A percentile compares a stretch with the other conserved stretches of the same genome.
These are phyloP conservation scores for Listrodromus nycthemerus DNA, from an alignment of 2,888 invertebrate species.

Conservation along the genomic window DNA sequence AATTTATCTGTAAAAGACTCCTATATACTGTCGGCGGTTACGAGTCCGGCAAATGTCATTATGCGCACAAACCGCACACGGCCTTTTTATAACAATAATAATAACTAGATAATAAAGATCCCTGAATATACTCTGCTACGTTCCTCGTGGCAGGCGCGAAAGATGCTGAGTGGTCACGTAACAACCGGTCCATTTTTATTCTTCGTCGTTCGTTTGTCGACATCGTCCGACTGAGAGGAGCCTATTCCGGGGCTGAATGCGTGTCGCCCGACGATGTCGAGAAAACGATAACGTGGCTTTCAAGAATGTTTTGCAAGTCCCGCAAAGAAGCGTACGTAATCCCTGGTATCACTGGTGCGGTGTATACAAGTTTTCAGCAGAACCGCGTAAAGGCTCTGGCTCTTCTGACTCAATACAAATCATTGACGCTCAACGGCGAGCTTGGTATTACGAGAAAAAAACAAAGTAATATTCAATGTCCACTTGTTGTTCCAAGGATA, in stretches of 20 bases:
- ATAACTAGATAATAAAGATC: slow-evolving; percentile 83
- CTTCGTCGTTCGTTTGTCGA: background rate
- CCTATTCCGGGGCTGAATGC: slow-evolving; percentile 12
- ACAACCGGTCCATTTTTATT: slow-evolving; percentile 72
- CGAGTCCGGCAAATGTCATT: slow-evolving; percentile 39
- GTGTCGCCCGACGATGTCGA: slow-evolving; percentile 42
- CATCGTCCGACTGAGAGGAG: background rate
- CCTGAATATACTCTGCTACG: slow-evolving; percentile 79
- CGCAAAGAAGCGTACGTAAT: slow-evolving; percentile 54
- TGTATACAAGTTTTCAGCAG: slow-evolving; percentile 65
- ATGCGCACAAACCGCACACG: slow-evolving; percentile 60
- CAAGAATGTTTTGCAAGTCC: slow-evolving; percentile 70
- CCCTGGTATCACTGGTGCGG: slow-evolving; percentile 70
- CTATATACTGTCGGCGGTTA: slow-evolving; percentile 38
- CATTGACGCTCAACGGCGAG: slow-evolving; percentile 25
- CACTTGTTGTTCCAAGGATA: slow-evolving; percentile 43
- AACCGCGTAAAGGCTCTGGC: slow-evolving; percentile 44
- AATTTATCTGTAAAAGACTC: slow-evolving; percentile 46
- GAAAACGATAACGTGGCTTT: slow-evolving; percentile 30
- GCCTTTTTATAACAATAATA: slow-evolving; percentile 67
- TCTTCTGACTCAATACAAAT: slow-evolving; percentile 42
- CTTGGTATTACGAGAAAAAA: slow-evolving; percentile 35
- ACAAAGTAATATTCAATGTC: slow-evolving; percentile 37
- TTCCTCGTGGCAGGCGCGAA: slow-evolving; percentile 76
- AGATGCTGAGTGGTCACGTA: slow-evolving; percentile 72